These are phyloP conservation scores for Campoplex nolae DNA, from an alignment of 2,888 invertebrate genomes.

Conservation along the genomic window DNA sequence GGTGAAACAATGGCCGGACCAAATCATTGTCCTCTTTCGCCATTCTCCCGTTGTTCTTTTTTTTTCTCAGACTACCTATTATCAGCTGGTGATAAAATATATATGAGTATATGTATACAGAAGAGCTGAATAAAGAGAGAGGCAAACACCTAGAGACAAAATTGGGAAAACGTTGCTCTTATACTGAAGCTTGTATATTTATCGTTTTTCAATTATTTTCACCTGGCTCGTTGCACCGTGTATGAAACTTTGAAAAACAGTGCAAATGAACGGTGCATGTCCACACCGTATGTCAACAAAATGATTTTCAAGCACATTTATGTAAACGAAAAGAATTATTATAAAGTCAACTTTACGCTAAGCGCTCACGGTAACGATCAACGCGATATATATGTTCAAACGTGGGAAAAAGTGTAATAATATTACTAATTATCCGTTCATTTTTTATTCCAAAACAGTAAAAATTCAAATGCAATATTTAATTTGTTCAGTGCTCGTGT, in stretches of 20 bases:
- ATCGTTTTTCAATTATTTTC: neutral
- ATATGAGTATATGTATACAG: neutral
- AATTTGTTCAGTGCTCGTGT: neutral
- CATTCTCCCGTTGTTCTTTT: constrained; percentile 37
- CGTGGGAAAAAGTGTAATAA: constrained; percentile 7
- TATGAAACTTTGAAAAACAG: neutral
- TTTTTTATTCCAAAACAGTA: neutral
- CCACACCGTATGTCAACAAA: neutral
- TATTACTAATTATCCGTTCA: neutral
- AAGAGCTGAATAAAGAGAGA: constrained; percentile 1
- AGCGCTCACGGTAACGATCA: neutral
- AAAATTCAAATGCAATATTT: neutral
- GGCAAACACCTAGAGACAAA: neutral
- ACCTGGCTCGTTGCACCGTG: neutral
- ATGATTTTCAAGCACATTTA: constrained; percentile 13
- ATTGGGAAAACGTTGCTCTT: neutral
- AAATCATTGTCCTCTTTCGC: constrained; percentile 64
- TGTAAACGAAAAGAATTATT: constrained; percentile 7
- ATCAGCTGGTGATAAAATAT: constrained; percentile 45
- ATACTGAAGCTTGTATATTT: neutral
- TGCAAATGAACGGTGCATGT: neutral
- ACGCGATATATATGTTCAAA: neutral
- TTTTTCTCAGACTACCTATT: constrained; percentile 42
- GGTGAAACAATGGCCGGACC: constrained; percentile 63
- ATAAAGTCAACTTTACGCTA: neutral